phyloP scores from a whole-genome alignment of 2,888 invertebrate species.

The Sthenelais limicola region DNA sequence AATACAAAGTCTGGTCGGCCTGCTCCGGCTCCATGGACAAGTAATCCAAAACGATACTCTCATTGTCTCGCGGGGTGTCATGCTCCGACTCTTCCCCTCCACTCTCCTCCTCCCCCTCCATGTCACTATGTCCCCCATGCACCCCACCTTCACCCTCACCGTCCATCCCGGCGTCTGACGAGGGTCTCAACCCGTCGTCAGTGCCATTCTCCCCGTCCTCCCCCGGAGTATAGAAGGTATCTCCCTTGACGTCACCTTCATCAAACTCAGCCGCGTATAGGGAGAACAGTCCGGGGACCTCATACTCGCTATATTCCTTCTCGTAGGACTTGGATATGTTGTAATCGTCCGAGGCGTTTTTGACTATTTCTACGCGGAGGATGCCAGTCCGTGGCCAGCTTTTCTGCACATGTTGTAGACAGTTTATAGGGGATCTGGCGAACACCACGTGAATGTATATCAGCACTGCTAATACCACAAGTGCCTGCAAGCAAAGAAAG shows the following conservation, averaged over 20 bases:
- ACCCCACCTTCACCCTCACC: no score
- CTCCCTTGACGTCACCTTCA: constrained; percentile 14
- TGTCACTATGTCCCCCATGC: no score
- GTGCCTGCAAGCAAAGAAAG: constrained; percentile 75
- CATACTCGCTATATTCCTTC: constrained; percentile 72
- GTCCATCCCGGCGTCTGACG: no score
- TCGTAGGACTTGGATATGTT: constrained; percentile 87
- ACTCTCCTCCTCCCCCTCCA: no score
- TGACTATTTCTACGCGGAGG: constrained; percentile 87
- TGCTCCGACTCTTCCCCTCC: no score
- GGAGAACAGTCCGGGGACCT: constrained; percentile 36
- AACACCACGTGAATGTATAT: constrained; percentile 96
- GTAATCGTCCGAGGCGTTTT: constrained; percentile 78
- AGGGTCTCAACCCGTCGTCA: no score
- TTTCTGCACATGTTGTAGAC: constrained; percentile 86
- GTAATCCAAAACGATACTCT: no score
- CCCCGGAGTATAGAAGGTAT: neutral
- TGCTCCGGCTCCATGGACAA: constrained; percentile 17
- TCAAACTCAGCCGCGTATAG: constrained; percentile 24
- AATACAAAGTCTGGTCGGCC: constrained; percentile 50
- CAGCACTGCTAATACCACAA: constrained; percentile 89
- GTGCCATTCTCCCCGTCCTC: neutral
- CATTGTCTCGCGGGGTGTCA: no score
- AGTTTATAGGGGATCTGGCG: constrained; percentile 92
- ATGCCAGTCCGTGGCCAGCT: constrained; percentile 97